Evolutionary conservation across 2,797 vertebrate species (phyloP).

Genomic region (Galago senegalensis): DNA sequence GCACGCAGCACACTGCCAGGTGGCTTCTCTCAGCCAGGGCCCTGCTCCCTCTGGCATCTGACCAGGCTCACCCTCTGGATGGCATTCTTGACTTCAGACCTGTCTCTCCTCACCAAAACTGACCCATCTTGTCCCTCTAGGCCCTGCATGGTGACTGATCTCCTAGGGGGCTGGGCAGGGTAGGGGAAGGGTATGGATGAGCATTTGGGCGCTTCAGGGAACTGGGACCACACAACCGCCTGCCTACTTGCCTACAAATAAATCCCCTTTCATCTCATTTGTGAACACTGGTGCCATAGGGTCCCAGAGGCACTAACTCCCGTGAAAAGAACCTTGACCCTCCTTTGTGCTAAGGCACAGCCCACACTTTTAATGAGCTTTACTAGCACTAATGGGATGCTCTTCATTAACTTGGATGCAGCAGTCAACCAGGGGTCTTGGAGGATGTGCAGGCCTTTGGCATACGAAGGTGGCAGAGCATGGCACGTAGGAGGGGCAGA

Average conservation of each 20-base stretch:
- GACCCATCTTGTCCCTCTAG: background rate
- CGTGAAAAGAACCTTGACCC: conserved; percentile 51
- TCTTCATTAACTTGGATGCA: background rate
- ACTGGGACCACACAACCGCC: background rate
- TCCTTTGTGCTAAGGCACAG: background rate
- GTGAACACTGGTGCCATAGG: background rate
- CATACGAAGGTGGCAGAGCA: background rate
- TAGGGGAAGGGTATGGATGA: background rate
- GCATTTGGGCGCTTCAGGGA: background rate
- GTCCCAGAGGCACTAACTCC: conserved; percentile 46
- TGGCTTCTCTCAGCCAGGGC: background rate
- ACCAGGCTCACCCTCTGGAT: background rate
- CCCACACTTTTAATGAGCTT: conserved; percentile 49
- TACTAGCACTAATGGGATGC: background rate
- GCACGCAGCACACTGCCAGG: rapidly evolving
- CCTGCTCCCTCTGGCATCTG: background rate
- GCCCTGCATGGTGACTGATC: no score
- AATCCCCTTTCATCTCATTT: background rate
- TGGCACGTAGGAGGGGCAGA: background rate
- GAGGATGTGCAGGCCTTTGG: background rate
- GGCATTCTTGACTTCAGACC: background rate
- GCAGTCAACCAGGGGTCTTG: background rate
- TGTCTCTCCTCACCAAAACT: background rate
- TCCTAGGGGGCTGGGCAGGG: background rate
- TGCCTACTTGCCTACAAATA: background rate